Conservation (phyloP, 2,113 vertebrate species). For the Syngnathoides biaculeatus region DNA sequence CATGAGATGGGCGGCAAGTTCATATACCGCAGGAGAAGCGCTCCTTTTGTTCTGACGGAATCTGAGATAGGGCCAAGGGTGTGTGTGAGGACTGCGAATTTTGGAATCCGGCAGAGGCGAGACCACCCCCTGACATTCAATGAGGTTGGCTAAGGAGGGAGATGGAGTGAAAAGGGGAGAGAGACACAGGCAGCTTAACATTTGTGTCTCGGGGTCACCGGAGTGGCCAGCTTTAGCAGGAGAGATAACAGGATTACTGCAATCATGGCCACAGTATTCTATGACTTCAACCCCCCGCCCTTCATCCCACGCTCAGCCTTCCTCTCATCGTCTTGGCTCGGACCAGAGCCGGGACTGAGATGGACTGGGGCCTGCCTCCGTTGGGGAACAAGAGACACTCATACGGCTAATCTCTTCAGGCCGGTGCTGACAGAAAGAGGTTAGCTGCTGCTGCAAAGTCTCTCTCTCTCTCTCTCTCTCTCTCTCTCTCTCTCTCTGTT, state of each 20-base stretch:
- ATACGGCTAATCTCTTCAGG: conserved; percentile 73
- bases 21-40: conserved; percentile 57
- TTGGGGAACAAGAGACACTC: conserved; percentile 70
- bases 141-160: conserved; percentile 64
- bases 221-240: conserved; percentile 74
- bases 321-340: conserved; percentile 47
- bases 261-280: conserved; percentile 67
- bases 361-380: conserved; percentile 62
- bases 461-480: conserved; percentile 32
- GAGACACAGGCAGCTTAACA: conserved; percentile 73
- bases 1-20: conserved; percentile 50
- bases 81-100: conserved; percentile 65
- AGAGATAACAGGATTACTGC: conserved; percentile 80
- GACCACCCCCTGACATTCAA: conserved; percentile 72
- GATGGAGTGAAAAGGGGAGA: conserved; percentile 50
- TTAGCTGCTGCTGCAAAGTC: conserved; percentile 62
- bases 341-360: conserved; percentile 62
- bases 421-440: conserved; percentile 75
- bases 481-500: conserved; percentile 34
- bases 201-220: conserved; percentile 74
- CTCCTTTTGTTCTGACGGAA: conserved; percentile 68
- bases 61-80: conserved; percentile 48
- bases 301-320: conserved; percentile 25
- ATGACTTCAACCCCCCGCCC: conserved; percentile 52
- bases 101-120: conserved; percentile 51